Base-by-base conservation (phyloP, 2,888 invertebrate genomes). In the Lottia gigantea region DNA sequence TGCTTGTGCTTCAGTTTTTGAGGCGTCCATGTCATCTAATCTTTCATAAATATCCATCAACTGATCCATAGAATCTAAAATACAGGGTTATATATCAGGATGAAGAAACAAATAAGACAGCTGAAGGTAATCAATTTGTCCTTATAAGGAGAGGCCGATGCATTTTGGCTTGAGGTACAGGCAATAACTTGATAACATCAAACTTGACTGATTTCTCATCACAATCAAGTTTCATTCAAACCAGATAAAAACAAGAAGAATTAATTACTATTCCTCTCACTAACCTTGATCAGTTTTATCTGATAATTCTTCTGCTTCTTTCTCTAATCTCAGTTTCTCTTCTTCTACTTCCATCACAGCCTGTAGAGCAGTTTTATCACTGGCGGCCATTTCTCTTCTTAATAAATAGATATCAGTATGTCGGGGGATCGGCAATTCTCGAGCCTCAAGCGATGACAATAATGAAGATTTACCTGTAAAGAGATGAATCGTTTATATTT, bases 301-400 rank as follows among this genome's bases (percentile, higher is more conserved):
- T 0, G 94, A 94, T 75, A 99, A 91, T 83, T 94, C 92, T 85
- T 99, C 99, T 0, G 97, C 97, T 64, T 98, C 91, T 86, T 93
- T 93, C 88, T 99, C 99, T 67, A 99, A 90, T 76, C 95, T 92
- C 69, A 95, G 91, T 69, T 98, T 91, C 87, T 98, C 98, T 85
- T 95, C 93, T 84, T 99, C 99, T 0, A 99, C 99, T 89, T 99
- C 98, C 94, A 98, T 96, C 49, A 99, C 99, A 88, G 96, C 95
- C 88, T 96, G 91, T 68, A 99, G 91, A 3, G 99, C 99, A 15
- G 95, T 93, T 90, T 98, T 98, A 84, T 97, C 95, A 74, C 96
- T 96, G n/a, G 99, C 98, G 0, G 97, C 95, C 93, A 98, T 98
- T 91, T 99, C 99, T 66, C 98, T 92, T 14, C 95, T 95, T 87